Conservation (phyloP, 2,888 invertebrate genomes). For the Apamea monoglypha region DNA sequence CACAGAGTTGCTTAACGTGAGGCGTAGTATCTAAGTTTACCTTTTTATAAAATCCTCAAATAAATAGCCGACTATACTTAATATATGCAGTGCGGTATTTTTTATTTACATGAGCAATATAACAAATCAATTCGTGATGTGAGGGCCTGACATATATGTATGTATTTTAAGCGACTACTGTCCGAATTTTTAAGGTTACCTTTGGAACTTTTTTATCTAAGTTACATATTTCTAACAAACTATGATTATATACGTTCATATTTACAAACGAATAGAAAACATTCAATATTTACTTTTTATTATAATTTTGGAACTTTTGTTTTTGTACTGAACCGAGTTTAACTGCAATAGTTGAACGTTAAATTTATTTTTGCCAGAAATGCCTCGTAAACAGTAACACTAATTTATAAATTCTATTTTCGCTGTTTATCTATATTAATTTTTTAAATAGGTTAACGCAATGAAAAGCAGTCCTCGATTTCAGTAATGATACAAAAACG, state of each 20-base stretch:
- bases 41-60: slow-evolving; percentile 18
- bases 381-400: neutral
- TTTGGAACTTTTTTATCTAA: slow-evolving; percentile 25
- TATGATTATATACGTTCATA: slow-evolving; percentile 35
- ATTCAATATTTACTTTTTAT: neutral
- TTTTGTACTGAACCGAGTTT: neutral
- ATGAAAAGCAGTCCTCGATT: slow-evolving; percentile 8
- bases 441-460: neutral
- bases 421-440: neutral
- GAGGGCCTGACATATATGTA: neutral
- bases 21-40: neutral
- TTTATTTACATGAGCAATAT: slow-evolving; percentile 45
- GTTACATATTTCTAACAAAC: slow-evolving; percentile 29
- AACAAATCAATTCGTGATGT: slow-evolving; percentile 19
- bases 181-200: neutral
- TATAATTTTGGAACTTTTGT: neutral
- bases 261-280: slow-evolving; percentile 33
- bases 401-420: neutral
- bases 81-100: slow-evolving; percentile 27
- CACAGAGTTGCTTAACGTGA: slow-evolving; percentile 11
- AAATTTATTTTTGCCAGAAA: neutral
- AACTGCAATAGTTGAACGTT: neutral
- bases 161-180: slow-evolving; percentile 25
- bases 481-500: slow-evolving; percentile 16
- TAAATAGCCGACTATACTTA: slow-evolving; percentile 18